Evolutionary conservation across 2,888 invertebrate species (phyloP).

Genomic region (Plemyria rubiginata): DNA sequence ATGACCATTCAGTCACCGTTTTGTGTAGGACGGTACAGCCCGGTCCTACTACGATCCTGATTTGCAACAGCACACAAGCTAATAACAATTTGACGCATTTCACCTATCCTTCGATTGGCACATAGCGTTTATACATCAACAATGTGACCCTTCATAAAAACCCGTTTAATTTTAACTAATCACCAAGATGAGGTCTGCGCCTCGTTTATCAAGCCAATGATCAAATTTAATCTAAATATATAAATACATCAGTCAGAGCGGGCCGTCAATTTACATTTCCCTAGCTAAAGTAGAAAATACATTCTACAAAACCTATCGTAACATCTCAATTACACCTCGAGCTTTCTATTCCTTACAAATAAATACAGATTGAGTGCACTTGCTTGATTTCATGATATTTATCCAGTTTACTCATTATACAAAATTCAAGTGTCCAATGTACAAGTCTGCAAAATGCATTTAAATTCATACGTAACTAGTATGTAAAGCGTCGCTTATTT

Average conservation of each 20-base stretch:
- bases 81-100: background rate
- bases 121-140: conserved; percentile 20
- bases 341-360: conserved; percentile 39
- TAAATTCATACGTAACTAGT: conserved; percentile 54
- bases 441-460: conserved; percentile 69
- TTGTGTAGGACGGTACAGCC: background rate
- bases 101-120: conserved; percentile 13
- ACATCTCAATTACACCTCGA: conserved; percentile 27
- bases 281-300: conserved; percentile 61
- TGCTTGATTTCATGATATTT: conserved; percentile 78
- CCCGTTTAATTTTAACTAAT: conserved; percentile 29
- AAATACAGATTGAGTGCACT: conserved; percentile 63
- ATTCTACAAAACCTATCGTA: conserved; percentile 38
- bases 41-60: background rate
- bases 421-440: conserved; percentile 62
- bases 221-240: conserved; percentile 69
- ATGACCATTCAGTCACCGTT: background rate
- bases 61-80: background rate
- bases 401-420: conserved; percentile 62
- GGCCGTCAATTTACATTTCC: conserved; percentile 62
- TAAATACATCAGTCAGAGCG: conserved; percentile 79
- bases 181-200: conserved; percentile 18
- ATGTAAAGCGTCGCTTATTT: conserved; percentile 39
- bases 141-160: conserved; percentile 21
- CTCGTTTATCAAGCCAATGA: conserved; percentile 56